Conservation (phyloP, 2,888 invertebrate species). For the Tineola bisselliella region DNA sequence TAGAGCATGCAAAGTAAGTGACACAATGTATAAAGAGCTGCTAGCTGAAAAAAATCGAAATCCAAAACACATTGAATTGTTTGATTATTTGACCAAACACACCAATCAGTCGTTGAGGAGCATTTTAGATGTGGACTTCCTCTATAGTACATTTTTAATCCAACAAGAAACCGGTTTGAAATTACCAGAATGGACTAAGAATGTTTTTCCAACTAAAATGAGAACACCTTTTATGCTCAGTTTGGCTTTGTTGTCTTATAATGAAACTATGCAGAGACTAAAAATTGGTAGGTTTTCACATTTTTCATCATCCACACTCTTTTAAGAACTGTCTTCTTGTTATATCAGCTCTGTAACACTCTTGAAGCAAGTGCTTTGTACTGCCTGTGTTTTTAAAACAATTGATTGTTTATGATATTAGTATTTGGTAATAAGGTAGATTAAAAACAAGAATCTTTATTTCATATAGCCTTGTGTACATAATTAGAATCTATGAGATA, state of each 20-base stretch:
- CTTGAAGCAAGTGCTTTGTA: too few species aligned
- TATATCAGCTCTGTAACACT: too few species aligned
- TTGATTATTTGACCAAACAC: constrained; percentile 67
- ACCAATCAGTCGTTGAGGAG: constrained; percentile 57
- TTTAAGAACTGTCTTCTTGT: too few species aligned
- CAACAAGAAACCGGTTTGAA: constrained; percentile 70
- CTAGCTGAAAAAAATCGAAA: constrained; percentile 54
- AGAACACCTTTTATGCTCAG: constrained; percentile 73
- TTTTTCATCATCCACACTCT: too few species aligned
- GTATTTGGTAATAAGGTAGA: too few species aligned
- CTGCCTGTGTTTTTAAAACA: too few species aligned
- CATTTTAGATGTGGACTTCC: constrained; percentile 73
- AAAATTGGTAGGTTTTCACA: constrained; percentile 73
- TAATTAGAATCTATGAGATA: too few species aligned
- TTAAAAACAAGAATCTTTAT: too few species aligned
- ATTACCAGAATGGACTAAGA: constrained; percentile 79
- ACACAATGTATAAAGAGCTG: constrained; percentile 57
- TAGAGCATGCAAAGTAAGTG: constrained; percentile 45
- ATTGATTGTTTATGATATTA: too few species aligned
- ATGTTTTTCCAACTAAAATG: constrained; percentile 75
- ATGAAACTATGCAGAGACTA: constrained; percentile 74
- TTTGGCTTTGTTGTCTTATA: constrained; percentile 76
- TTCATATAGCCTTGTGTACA: too few species aligned
- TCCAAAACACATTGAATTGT: constrained; percentile 70
- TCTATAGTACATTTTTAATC: constrained; percentile 77